Percentiles rank a stretch among this genome's conserved stretches.
Evolutionary conservation across 2,888 invertebrate species (phyloP).

Genomic region (Perizoma flavofasciatum): DNA sequence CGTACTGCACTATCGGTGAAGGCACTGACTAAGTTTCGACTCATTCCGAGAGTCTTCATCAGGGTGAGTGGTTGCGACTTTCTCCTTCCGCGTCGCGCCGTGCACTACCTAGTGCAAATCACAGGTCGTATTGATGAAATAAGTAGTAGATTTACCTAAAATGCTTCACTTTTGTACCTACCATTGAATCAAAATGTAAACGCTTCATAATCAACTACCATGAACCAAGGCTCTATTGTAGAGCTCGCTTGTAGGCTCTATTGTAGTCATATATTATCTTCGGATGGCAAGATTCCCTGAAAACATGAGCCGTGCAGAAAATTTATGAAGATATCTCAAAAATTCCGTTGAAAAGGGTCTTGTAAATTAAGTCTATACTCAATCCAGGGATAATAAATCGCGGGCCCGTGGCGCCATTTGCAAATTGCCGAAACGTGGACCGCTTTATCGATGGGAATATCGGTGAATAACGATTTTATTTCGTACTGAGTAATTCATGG

Average conservation of each 20-base stretch:
- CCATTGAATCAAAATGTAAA: too few species aligned
- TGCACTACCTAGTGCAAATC: too few species aligned
- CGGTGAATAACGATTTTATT: conserved; percentile 34
- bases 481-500: conserved; percentile 26
- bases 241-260: too few species aligned
- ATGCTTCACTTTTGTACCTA: too few species aligned
- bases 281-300: background rate
- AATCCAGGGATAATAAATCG: conserved; percentile 44
- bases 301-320: too few species aligned
- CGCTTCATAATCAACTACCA: background rate
- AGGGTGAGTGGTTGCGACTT: too few species aligned
- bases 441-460: conserved; percentile 28
- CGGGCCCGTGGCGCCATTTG: conserved; percentile 43
- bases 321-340: conserved; percentile 17
- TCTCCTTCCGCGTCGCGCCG: too few species aligned
- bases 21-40: too few species aligned
- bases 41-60: too few species aligned
- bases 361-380: conserved; percentile 28
- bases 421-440: conserved; percentile 47
- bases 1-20: too few species aligned
- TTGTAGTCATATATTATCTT: conserved; percentile 11
- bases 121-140: too few species aligned
- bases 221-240: background rate
- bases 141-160: too few species aligned
- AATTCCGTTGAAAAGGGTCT: conserved; percentile 21